phyloP scores from a whole-genome alignment of 2,797 vertebrate species.

The Antennarius maculatus region DNA sequence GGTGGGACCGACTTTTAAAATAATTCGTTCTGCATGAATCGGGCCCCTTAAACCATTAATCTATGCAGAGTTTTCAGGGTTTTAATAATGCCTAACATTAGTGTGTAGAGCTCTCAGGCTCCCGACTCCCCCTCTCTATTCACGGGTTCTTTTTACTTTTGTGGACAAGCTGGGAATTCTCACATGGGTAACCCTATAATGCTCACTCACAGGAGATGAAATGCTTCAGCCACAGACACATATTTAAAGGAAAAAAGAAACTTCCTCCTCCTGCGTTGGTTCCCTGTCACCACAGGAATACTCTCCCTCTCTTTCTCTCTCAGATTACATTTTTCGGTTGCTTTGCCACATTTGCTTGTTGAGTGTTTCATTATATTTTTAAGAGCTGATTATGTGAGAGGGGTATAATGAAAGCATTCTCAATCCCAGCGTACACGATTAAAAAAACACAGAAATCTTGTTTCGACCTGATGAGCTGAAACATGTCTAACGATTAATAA shows the following conservation, averaged over 20 bases:
- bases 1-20: constrained; percentile 63
- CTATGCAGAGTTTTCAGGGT: constrained; percentile 64
- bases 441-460: neutral
- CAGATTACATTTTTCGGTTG: constrained; percentile 5
- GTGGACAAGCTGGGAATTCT: constrained; percentile 79
- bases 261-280: constrained; percentile 48
- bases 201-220: constrained; percentile 70
- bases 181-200: constrained; percentile 74
- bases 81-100: constrained; percentile 62
- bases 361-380: constrained; percentile 13
- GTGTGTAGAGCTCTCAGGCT: constrained; percentile 43
- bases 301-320: neutral
- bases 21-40: constrained; percentile 50
- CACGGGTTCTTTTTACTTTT: constrained; percentile 71
- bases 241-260: constrained; percentile 64
- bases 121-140: constrained; percentile 46
- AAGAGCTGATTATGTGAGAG: constrained; percentile 6
- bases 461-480: neutral
- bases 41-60: constrained; percentile 77
- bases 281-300: constrained; percentile 28
- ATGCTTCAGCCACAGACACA: constrained; percentile 69
- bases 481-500: neutral
- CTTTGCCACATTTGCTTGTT: constrained; percentile 6
- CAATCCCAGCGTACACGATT: neutral
- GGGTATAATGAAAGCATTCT: constrained; percentile 8